A percentile compares a stretch with the other conserved stretches of the same genome.
Conservation (phyloP, 2,113 vertebrate genomes). For the Saccopteryx leptura region DNA sequence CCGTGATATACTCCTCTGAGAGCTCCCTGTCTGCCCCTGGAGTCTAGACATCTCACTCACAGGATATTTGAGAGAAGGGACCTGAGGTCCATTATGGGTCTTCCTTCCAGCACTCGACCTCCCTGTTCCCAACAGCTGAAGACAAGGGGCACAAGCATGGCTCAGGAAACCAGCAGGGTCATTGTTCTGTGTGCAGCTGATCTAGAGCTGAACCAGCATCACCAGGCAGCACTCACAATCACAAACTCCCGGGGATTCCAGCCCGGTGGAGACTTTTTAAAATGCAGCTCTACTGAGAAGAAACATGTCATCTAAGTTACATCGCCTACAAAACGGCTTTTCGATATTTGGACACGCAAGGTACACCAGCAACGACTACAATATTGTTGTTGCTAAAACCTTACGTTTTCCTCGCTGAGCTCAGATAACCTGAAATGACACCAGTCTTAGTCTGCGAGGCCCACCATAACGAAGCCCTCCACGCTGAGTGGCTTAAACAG, state of each 20-base stretch:
- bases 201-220: not conserved
- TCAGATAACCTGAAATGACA: not conserved
- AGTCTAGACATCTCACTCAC: conserved; percentile 46
- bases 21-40: not conserved
- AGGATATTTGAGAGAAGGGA: not conserved
- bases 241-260: not conserved
- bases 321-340: not conserved
- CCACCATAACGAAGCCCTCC: not conserved
- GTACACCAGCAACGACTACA: not conserved
- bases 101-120: not conserved
- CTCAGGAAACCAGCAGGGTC: not conserved
- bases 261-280: not conserved
- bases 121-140: not conserved
- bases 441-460: not conserved
- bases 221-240: not conserved
- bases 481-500: not conserved
- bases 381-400: not conserved
- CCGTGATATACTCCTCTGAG: conserved; percentile 33
- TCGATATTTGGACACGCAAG: not conserved
- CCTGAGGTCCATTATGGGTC: not conserved
- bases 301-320: not conserved
- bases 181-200: not conserved
- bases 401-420: not conserved
- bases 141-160: not conserved
- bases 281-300: not conserved